Conservation (phyloP, 2,888 invertebrate species). For the Pandemis heparana region DNA sequence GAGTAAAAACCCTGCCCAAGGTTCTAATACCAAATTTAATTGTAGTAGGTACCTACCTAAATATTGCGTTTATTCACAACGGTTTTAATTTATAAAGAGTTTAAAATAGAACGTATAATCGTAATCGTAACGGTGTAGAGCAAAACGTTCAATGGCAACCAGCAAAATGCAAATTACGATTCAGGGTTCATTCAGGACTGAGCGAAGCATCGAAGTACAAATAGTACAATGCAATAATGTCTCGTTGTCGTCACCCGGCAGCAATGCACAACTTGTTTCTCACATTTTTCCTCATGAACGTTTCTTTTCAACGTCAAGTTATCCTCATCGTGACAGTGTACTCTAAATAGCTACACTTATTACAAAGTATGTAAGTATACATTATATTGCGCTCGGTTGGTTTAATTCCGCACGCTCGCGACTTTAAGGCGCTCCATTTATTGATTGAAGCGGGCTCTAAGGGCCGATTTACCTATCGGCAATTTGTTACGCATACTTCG, state of each 20-base stretch:
- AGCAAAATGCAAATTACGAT: not conserved
- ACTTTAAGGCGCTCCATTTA: constrained; percentile 8
- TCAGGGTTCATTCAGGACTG: not conserved
- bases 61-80: not conserved
- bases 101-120: not conserved
- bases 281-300: not conserved
- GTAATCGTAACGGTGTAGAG: not conserved
- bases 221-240: not conserved
- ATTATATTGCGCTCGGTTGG: not conserved
- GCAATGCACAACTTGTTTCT: constrained; percentile 1
- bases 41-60: not conserved
- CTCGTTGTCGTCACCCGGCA: not conserved
- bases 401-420: not conserved
- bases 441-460: not conserved
- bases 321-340: not conserved
- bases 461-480: not conserved
- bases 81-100: not conserved
- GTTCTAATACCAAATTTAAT: constrained; percentile 6
- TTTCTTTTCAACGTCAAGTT: not conserved
- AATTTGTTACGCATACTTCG: not conserved
- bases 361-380: not conserved
- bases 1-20: constrained; percentile 34
- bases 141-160: not conserved
- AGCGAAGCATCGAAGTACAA: not conserved
- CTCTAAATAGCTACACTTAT: not conserved